Conservation (phyloP, 2,113 vertebrate genomes). For the Morone chrysops region DNA sequence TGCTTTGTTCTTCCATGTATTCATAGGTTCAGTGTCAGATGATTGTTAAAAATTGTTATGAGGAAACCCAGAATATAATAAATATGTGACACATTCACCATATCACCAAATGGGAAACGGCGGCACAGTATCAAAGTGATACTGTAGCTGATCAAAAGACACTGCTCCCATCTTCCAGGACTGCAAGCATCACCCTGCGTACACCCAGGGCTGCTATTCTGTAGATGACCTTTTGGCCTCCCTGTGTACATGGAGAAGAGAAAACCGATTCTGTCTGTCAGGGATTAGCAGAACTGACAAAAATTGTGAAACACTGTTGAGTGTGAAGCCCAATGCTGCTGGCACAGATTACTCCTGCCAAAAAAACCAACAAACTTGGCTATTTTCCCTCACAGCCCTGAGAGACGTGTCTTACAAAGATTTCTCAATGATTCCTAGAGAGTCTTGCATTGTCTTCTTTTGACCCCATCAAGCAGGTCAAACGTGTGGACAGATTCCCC, state of each 20-base stretch:
- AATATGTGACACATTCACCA: not conserved
- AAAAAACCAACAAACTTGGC: not conserved
- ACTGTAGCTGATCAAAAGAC: not conserved
- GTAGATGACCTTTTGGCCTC: slow-evolving; percentile 1
- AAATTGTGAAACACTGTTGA: slow-evolving; percentile 1
- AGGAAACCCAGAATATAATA: not conserved
- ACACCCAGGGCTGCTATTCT: not conserved
- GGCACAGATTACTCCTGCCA: slow-evolving; percentile 13
- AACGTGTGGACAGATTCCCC: slow-evolving; percentile 65
- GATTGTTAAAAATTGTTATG: not conserved
- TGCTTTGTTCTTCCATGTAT: not conserved
- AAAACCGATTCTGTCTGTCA: not conserved
- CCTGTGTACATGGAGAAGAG: not conserved
- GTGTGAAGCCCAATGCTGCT: not conserved
- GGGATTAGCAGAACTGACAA: slow-evolving; percentile 18
- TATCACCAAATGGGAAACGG: not conserved
- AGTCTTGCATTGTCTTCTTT: slow-evolving; percentile 50
- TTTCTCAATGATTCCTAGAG: slow-evolving; percentile 76
- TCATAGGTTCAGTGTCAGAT: not conserved
- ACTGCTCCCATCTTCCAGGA: too few relatives aligned
- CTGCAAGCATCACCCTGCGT: not conserved
- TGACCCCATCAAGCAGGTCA: slow-evolving; percentile 77
- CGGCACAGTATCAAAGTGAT: not conserved
- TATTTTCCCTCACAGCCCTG: not conserved
- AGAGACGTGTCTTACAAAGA: slow-evolving; percentile 6